These are phyloP conservation scores for Pipistrellus pygmaeus DNA, from an alignment of 2,797 vertebrate species.

Conservation along the genomic window DNA sequence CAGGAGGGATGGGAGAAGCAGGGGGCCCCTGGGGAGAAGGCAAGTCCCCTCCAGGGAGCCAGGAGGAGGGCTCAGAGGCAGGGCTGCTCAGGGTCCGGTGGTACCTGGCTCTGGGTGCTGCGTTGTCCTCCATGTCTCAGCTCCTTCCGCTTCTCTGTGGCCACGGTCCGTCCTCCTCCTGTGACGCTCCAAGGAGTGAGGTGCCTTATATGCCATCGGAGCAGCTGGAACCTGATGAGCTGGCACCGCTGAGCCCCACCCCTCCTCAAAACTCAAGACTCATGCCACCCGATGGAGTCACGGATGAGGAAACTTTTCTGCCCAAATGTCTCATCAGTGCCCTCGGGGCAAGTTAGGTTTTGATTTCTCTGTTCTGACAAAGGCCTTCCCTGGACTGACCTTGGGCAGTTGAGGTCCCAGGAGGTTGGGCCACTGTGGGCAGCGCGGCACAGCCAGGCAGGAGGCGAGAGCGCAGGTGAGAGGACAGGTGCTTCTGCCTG, in stretches of 20 bases:
- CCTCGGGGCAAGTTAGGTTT: not conserved
- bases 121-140: not conserved
- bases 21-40: too few species aligned
- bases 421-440: not conserved
- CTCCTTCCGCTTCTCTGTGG: not conserved
- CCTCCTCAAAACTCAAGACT: not conserved
- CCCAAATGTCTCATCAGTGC: not conserved
- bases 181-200: too few species aligned
- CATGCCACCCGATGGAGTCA: too few species aligned
- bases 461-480: not conserved
- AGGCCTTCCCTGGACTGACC: not conserved
- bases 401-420: not conserved
- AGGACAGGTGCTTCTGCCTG: not conserved
- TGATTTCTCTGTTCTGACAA: not conserved
- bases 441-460: not conserved
- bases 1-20: not conserved
- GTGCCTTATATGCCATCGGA: too few species aligned
- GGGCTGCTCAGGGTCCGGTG: rapidly evolving
- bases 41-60: too few species aligned
- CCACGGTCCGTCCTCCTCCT: not conserved
- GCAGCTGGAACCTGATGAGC: too few species aligned
- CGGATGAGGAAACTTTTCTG: not conserved
- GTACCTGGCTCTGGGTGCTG: not conserved
- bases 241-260: not conserved
- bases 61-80: not conserved